Percentiles rank a stretch among this genome's conserved stretches.
Evolutionary conservation across 2,888 invertebrate genomes (phyloP).

Genomic region (Camptogramma bilineatum): DNA sequence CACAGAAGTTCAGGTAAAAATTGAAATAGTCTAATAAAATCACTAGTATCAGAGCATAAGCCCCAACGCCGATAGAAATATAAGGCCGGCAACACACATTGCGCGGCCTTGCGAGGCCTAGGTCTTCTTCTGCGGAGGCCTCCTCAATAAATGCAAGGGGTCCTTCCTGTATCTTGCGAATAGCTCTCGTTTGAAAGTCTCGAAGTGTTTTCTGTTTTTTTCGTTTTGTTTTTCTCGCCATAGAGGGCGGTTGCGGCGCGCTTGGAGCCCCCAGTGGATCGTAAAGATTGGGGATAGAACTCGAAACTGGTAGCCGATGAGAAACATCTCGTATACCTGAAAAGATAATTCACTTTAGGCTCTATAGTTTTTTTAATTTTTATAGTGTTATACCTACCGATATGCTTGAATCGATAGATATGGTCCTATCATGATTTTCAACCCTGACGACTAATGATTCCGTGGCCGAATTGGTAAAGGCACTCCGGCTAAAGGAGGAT

Average conservation of each 20-base stretch:
- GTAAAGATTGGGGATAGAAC: constrained; percentile 95
- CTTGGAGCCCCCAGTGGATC: constrained; percentile 95
- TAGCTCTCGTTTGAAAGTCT: constrained; percentile 93
- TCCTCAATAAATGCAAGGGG: constrained; percentile 80
- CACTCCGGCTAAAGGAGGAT: too few species aligned
- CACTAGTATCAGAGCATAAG: constrained; percentile 54
- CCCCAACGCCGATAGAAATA: constrained; percentile 48
- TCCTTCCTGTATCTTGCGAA: constrained; percentile 90
- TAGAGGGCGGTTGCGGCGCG: constrained; percentile 90
- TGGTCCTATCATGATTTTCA: too few species aligned
- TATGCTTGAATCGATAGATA: too few species aligned
- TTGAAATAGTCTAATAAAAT: background rate
- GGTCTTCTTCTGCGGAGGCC: constrained; percentile 73
- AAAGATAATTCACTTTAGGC: constrained; percentile 26
- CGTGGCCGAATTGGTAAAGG: too few species aligned
- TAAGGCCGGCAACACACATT: constrained; percentile 68
- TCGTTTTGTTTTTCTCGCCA: constrained; percentile 96
- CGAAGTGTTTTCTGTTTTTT: constrained; percentile 92
- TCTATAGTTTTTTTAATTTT: too few species aligned
- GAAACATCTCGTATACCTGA: constrained; percentile 96
- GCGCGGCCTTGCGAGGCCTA: constrained; percentile 82
- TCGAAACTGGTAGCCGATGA: constrained; percentile 94
- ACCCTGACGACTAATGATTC: too few species aligned
- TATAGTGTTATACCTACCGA: too few species aligned
- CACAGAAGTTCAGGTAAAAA: background rate